These are phyloP conservation scores for Paedocypris micromegethes DNA, from an alignment of 2,797 vertebrate species.

Conservation along the genomic window DNA sequence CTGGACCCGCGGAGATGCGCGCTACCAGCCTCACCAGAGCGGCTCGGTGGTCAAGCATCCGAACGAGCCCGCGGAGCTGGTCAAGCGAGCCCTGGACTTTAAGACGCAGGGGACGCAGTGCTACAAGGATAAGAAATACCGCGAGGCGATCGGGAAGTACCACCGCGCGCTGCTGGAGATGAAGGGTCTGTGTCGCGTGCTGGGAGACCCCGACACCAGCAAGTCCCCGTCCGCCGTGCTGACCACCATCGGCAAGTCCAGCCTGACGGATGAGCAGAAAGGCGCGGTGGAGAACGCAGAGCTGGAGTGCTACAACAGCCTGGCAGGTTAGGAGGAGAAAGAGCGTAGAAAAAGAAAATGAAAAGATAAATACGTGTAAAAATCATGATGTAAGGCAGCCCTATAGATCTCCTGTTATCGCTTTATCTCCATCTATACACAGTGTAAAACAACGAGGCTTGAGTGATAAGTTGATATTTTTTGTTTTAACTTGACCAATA, in stretches of 20 bases:
- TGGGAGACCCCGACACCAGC: conserved; percentile 74
- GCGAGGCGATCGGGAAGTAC: conserved; percentile 97
- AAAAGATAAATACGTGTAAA: too few species aligned
- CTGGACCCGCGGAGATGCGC: conserved; percentile 61
- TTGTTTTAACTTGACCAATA: too few species aligned
- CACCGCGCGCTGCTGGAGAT: conserved; percentile 96
- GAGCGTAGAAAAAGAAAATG: too few species aligned
- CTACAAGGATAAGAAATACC: conserved; percentile 98
- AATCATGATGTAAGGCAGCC: too few species aligned
- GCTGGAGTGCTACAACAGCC: conserved; percentile 97
- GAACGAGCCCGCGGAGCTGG: conserved; percentile 76
- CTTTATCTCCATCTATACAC: too few species aligned
- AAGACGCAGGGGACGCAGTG: conserved; percentile 94
- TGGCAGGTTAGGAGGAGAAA: conserved; percentile 77
- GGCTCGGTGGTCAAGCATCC: conserved; percentile 39
- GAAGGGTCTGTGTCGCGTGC: conserved; percentile 82
- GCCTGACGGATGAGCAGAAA: conserved; percentile 87
- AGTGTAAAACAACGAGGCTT: too few species aligned
- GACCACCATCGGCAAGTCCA: conserved; percentile 62
- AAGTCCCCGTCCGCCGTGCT: conserved; percentile 60
- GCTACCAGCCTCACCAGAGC: conserved; percentile 42
- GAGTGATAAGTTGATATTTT: too few species aligned
- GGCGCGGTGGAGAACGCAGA: conserved; percentile 89
- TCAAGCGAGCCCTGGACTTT: conserved; percentile 88
- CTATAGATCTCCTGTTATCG: too few species aligned